A percentile compares a stretch with the other conserved stretches of the same genome.
phyloP scores from a whole-genome alignment of 2,113 vertebrate species.

The Machaerirhynchus nigripectus region DNA sequence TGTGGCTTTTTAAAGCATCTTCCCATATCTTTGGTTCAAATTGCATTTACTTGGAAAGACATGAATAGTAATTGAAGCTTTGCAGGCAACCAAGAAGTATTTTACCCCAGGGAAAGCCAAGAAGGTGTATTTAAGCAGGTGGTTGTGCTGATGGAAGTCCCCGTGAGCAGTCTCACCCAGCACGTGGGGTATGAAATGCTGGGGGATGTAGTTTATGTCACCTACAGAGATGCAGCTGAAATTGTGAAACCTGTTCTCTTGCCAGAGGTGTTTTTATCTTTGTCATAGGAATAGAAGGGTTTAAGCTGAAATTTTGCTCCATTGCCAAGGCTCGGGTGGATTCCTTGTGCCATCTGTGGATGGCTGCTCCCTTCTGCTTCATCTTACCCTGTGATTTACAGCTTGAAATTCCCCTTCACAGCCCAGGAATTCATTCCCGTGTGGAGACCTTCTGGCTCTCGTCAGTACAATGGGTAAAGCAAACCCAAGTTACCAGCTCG shows the following conservation, averaged over 20 bases:
- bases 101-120: background rate
- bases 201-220: background rate
- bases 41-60: background rate
- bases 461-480: background rate
- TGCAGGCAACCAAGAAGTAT: background rate
- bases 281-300: background rate
- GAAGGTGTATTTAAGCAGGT: background rate
- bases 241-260: background rate
- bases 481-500: background rate
- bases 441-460: background rate
- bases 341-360: background rate
- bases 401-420: background rate
- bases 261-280: background rate
- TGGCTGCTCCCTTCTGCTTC: background rate
- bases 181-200: background rate
- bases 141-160: background rate
- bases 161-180: background rate
- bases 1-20: background rate
- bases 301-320: background rate
- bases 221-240: background rate
- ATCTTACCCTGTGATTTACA: background rate
- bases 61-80: background rate
- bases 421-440: background rate
- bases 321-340: background rate
- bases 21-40: background rate